Evolutionary conservation across 2,888 invertebrate species (phyloP).

Genomic region (Polyploca ridens): DNA sequence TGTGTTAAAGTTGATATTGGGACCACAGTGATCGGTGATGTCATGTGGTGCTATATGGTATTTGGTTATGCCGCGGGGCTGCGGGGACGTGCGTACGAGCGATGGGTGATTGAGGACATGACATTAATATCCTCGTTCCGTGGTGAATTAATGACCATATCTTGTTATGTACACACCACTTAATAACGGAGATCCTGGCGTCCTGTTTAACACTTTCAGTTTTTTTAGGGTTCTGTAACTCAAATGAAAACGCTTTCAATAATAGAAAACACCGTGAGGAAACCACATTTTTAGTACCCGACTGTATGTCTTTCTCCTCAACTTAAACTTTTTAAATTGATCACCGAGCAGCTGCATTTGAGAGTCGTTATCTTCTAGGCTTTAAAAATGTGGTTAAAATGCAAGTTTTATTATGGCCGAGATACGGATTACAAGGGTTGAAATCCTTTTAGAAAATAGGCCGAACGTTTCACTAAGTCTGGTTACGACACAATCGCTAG

Average conservation of each 20-base stretch:
- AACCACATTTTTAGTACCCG: background rate
- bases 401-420: no score
- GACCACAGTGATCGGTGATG: no score
- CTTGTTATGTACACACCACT: background rate
- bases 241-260: no score
- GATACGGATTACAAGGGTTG: no score
- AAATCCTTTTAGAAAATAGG: background rate
- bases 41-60: no score
- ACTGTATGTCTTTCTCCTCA: no score
- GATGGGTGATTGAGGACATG: background rate
- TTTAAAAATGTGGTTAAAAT: no score
- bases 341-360: no score
- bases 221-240: background rate
- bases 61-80: background rate
- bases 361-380: no score
- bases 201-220: background rate
- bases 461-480: background rate
- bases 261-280: no score
- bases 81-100: slow-evolving; percentile 18
- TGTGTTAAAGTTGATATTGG: slow-evolving; percentile 24
- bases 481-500: background rate
- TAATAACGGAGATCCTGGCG: background rate
- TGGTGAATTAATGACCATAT: slow-evolving; percentile 9
- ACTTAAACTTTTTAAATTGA: no score
- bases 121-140: background rate